A percentile compares a stretch with the other conserved stretches of the same genome.
Conservation (phyloP, 1,140 invertebrate genomes). For the Eubasilissa regina region DNA sequence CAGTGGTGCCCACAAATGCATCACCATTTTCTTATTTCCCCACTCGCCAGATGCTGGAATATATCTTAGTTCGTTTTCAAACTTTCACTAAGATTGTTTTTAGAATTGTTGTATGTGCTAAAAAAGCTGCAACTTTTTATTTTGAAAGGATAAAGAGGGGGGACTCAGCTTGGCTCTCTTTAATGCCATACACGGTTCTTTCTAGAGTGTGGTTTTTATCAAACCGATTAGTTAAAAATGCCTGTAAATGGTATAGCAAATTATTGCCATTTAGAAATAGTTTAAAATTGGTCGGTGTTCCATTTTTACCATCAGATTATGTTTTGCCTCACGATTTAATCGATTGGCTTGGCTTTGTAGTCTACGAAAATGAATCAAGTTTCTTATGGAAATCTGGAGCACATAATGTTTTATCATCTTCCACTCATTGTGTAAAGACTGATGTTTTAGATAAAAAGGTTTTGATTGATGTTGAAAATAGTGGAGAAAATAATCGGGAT, state of each 20-base stretch:
- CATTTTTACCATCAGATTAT: slow-evolving; percentile 71
- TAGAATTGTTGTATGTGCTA: slow-evolving; percentile 69
- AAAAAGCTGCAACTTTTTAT: slow-evolving; percentile 70
- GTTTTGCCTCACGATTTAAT: slow-evolving; percentile 69
- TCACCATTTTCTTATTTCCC: slow-evolving; percentile 66
- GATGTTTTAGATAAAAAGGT: neutral
- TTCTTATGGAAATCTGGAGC: slow-evolving; percentile 64
- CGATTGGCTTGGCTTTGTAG: slow-evolving; percentile 71
- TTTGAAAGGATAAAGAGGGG: slow-evolving; percentile 72
- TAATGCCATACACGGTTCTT: slow-evolving; percentile 73
- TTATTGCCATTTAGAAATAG: slow-evolving; percentile 66
- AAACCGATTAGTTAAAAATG: slow-evolving; percentile 68
- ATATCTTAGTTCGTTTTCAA: slow-evolving; percentile 72
- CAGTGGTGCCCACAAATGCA: slow-evolving; percentile 61
- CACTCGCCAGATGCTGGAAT: slow-evolving; percentile 75
- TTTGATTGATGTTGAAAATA: slow-evolving; percentile 4
- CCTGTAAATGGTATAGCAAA: slow-evolving; percentile 72
- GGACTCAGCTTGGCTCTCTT: slow-evolving; percentile 73
- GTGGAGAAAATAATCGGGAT: neutral
- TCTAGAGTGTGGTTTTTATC: slow-evolving; percentile 75
- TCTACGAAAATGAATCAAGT: slow-evolving; percentile 66
- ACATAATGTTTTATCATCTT: slow-evolving; percentile 55
- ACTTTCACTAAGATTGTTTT: slow-evolving; percentile 74
- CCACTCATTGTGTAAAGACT: slow-evolving; percentile 55
- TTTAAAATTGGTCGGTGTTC: slow-evolving; percentile 68